phyloP scores from a whole-genome alignment of 2,797 vertebrate species.

The Esox lucius region DNA sequence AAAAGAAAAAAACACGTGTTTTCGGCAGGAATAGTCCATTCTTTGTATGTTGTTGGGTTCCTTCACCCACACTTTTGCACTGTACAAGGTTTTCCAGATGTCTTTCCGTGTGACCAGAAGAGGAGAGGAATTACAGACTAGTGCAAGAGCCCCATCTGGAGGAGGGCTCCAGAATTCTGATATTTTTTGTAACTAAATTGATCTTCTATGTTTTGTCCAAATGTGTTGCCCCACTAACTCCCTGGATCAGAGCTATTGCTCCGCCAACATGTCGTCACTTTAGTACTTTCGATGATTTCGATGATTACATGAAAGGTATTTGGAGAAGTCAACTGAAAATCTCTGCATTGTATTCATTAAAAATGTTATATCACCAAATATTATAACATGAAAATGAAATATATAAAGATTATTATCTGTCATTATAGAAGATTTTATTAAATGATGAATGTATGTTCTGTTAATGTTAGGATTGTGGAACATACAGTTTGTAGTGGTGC shows the following conservation, averaged over 20 bases:
- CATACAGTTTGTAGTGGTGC: conserved; percentile 25
- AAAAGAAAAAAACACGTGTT: conserved; percentile 4
- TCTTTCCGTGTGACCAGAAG: conserved; percentile 17
- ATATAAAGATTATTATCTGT: conserved; percentile 38
- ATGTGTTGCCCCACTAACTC: no score
- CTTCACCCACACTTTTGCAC: conserved; percentile 28
- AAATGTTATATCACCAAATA: conserved; percentile 28
- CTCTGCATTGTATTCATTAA: conserved; percentile 25
- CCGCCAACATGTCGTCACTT: conserved; percentile 15
- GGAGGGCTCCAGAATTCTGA: conserved; percentile 13
- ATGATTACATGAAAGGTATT: conserved; percentile 4
- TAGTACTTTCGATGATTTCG: background rate
- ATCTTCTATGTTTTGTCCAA: background rate
- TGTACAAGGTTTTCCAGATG: conserved; percentile 18
- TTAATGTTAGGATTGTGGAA: conserved; percentile 42
- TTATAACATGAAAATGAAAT: conserved; percentile 32
- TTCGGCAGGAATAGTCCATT: conserved; percentile 22
- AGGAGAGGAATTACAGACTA: conserved; percentile 21
- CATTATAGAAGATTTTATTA: conserved; percentile 19
- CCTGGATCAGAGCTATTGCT: conserved; percentile 3
- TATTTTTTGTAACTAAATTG: conserved; percentile 1
- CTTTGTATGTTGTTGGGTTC: conserved; percentile 19
- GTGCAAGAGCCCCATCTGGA: conserved; percentile 58
- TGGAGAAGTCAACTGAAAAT: conserved; percentile 22
- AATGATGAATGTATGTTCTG: conserved; percentile 30